These are phyloP conservation scores for Amiota communis DNA, from an alignment of 2,888 invertebrate species.

Conservation along the genomic window DNA sequence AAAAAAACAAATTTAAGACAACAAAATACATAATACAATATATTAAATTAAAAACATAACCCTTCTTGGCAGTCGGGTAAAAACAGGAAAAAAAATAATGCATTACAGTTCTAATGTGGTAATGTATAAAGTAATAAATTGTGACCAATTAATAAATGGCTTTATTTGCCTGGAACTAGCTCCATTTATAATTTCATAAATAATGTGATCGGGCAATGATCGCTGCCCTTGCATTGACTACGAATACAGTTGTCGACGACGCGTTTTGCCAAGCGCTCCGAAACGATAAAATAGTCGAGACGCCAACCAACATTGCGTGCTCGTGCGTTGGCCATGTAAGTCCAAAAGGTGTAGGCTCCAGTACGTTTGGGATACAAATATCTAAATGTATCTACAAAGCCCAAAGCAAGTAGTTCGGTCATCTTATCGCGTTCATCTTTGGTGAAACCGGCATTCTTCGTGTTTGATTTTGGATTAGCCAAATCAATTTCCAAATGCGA, in stretches of 20 bases:
- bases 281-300: slow-evolving; percentile 95
- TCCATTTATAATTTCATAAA: slow-evolving; percentile 76
- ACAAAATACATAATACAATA: neutral
- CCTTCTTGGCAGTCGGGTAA: too few relatives aligned
- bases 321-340: slow-evolving; percentile 90
- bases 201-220: slow-evolving; percentile 94
- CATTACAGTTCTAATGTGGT: neutral
- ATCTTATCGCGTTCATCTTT: slow-evolving; percentile 94
- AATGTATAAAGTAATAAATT: neutral
- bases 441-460: slow-evolving; percentile 95
- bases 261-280: slow-evolving; percentile 83
- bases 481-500: slow-evolving; percentile 96
- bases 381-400: slow-evolving; percentile 92
- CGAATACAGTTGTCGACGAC: slow-evolving; percentile 91
- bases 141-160: neutral
- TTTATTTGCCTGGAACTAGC: neutral
- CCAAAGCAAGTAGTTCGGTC: slow-evolving; percentile 84
- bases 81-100: neutral
- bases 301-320: slow-evolving; percentile 97
- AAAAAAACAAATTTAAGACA: neutral
- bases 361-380: slow-evolving; percentile 87
- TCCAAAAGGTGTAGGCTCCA: slow-evolving; percentile 95
- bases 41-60: neutral
- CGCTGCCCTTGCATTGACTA: slow-evolving; percentile 89
- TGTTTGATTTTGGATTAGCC: slow-evolving; percentile 94